Percentiles rank a stretch among this genome's conserved stretches.
phyloP scores from a whole-genome alignment of 2,888 invertebrate genomes.

The Lordiphosa fenestrarum region DNA sequence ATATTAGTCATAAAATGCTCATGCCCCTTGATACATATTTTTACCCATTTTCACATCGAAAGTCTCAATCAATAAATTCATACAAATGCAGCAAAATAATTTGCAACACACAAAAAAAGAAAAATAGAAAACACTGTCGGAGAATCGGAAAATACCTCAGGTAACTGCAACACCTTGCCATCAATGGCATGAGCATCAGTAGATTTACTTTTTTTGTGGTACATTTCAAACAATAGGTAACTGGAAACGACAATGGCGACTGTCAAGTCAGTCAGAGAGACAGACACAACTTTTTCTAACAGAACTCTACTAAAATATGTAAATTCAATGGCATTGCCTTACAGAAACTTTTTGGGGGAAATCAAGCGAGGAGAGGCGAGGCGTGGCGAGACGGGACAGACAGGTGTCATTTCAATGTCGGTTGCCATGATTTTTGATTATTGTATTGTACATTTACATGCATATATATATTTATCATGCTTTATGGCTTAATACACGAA shows the following conservation, averaged over 20 bases:
- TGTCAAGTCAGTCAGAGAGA: conserved; percentile 19
- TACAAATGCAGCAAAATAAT: conserved; percentile 46
- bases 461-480: conserved; percentile 7
- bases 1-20: too few species aligned
- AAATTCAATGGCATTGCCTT: conserved; percentile 53
- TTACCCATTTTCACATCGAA: conserved; percentile 21
- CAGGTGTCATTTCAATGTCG: conserved; percentile 66
- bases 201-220: conserved; percentile 16
- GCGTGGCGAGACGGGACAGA: conserved; percentile 32
- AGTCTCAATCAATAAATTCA: conserved; percentile 58
- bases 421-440: conserved; percentile 65
- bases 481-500: conserved; percentile 8
- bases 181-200: conserved; percentile 8
- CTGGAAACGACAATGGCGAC: conserved; percentile 27
- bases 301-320: conserved; percentile 50
- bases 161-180: conserved; percentile 22
- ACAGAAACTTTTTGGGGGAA: conserved; percentile 59
- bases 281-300: conserved; percentile 33
- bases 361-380: conserved; percentile 44
- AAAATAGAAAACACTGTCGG: conserved; percentile 19
- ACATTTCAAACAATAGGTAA: conserved; percentile 38
- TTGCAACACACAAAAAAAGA: conserved; percentile 27
- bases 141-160: conserved; percentile 21
- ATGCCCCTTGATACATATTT: conserved; percentile 9
- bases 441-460: conserved; percentile 36